Evolutionary conservation across 2,797 vertebrate genomes (phyloP), one percentile per base, ranked within the genome.

Genomic region (Muraenolepis orangiensis): DNA sequence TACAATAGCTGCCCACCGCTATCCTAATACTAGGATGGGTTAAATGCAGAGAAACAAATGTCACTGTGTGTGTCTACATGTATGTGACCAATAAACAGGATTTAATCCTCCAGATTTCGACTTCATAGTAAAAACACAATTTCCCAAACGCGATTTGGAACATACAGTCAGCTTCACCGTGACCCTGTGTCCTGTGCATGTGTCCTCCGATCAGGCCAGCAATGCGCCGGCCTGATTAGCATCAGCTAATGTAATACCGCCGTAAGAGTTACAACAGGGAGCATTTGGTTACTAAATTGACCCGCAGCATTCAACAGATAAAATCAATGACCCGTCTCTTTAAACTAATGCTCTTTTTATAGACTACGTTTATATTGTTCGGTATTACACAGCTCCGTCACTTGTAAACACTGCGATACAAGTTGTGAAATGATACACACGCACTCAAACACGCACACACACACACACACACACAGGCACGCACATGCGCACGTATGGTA

Each of bases 281-380:
- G 57, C 57, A 26, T 64, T 64, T 26, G 57, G 57, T 64, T 64
- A 26, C 57, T 26, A 64, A 64, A 64, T 64, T 64, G 57, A 64
- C 57, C 57, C 23, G 57, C 57, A 26, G 23, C 57, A 26, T 64
- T 57, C 57, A 26, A 61, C 71, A 72, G 29, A 61, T 31, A 72
- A 51, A 34, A 30, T 34, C 71, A 36, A 64, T 26, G 57, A 64
- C 57, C 57, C 57, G 23, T 26, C 57, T 64, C 57, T 64, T 64
- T 64, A 64, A 26, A 64, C 23, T 11, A 64, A 64, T 64, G 57
- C n/a, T 64, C 8, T 26, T 64, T 64, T 64, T 64, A 64, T 64
- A 64, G 57, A 64, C n/a, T 64, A 23, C 23, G 23, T 64, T 64
- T 64, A 64, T 64, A 26, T 64, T 64, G 57, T 64, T 64, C n/a